Conservation (phyloP, 1,140 invertebrate species). For the Drosophila jambulina region DNA sequence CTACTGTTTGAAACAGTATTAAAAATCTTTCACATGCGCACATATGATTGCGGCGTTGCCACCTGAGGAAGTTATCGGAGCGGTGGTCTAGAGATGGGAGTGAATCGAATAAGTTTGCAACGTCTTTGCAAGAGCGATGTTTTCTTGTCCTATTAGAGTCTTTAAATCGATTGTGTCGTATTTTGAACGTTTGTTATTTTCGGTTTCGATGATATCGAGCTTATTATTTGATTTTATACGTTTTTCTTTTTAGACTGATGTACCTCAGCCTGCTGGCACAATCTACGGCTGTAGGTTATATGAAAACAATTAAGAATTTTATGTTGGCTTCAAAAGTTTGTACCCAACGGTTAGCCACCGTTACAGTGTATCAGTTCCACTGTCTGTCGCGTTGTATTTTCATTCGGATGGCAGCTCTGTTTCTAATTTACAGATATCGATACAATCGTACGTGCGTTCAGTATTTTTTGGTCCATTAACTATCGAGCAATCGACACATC, state of each 20-base stretch:
- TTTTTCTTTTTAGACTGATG: not conserved
- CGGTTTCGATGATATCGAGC: not conserved
- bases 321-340: not conserved
- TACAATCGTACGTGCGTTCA: not conserved
- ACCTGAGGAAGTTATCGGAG: not conserved
- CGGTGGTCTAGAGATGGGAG: not conserved
- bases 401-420: not conserved
- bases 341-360: not conserved
- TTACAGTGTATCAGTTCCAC: not conserved
- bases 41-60: slow-evolving; percentile 37
- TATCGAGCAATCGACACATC: slow-evolving; percentile 1
- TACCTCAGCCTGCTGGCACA: not conserved
- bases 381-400: not conserved
- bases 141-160: not conserved
- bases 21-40: slow-evolving; percentile 32
- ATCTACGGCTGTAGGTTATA: not conserved
- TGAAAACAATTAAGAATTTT: not conserved
- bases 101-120: not conserved
- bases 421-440: not conserved
- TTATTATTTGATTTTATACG: not conserved
- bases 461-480: not conserved
- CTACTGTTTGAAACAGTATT: slow-evolving; percentile 37
- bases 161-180: not conserved
- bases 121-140: not conserved
- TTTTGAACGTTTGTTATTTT: not conserved